Percentiles rank a stretch among this genome's conserved stretches.
phyloP scores from a whole-genome alignment of 2,113 vertebrate species.

The Heliornis fulica region DNA sequence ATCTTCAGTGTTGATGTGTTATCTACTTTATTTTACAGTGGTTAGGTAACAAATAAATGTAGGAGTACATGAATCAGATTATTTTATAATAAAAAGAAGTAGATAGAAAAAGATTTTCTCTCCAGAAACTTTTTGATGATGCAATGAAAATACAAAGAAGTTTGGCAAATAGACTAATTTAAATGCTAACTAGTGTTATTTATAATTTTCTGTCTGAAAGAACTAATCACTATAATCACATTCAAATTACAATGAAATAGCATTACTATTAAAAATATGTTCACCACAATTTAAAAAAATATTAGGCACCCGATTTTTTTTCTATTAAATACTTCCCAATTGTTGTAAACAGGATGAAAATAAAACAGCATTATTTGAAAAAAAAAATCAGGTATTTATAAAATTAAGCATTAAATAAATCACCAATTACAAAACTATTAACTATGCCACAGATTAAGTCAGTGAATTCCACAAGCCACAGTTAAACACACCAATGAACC shows the following conservation, averaged over 20 bases:
- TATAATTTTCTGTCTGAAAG: neutral
- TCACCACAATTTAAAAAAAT: neutral
- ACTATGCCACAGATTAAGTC: neutral
- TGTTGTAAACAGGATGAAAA: neutral
- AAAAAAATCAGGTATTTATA: neutral
- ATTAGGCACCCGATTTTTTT: neutral
- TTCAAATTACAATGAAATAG: neutral
- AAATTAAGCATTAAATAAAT: neutral
- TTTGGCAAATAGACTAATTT: neutral
- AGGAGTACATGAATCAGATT: too few relatives aligned
- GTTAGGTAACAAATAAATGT: neutral
- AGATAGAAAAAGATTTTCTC: neutral
- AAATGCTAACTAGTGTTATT: neutral
- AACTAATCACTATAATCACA: neutral
- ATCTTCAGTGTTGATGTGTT: neutral
- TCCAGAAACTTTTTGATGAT: neutral
- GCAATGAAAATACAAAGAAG: neutral
- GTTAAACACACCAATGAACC: neutral
- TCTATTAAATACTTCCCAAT: neutral
- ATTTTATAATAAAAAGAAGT: neutral
- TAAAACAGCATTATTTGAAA: neutral
- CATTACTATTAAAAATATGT: neutral
- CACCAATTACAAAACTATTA: neutral
- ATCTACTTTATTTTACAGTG: neutral
- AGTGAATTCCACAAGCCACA: neutral